Conservation (phyloP, 2,797 vertebrate genomes). For the Sciurus vulgaris region DNA sequence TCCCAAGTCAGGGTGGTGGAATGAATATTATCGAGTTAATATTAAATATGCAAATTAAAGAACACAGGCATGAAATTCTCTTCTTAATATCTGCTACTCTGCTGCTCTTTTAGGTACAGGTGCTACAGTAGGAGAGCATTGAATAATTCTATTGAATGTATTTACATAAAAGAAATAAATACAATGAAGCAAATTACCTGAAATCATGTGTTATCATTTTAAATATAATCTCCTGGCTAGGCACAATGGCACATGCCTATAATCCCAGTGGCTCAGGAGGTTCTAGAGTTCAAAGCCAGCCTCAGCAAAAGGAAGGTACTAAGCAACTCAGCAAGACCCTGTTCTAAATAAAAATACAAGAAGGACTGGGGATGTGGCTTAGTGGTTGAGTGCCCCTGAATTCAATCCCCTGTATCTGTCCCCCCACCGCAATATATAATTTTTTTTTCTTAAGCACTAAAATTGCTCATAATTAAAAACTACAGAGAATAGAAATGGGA, state of each 20-base stretch:
- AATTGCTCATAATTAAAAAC: background rate
- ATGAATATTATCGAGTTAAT: background rate
- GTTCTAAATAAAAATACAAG: no score
- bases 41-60: background rate
- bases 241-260: no score
- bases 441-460: background rate
- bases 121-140: background rate
- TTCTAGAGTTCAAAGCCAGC: no score
- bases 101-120: background rate
- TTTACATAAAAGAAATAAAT: conserved; percentile 38
- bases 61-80: background rate
- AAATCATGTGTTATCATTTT: background rate
- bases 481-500: no score
- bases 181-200: background rate
- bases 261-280: no score
- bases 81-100: background rate
- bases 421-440: no score
- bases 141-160: background rate
- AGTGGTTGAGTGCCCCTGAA: no score
- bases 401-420: no score
- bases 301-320: no score
- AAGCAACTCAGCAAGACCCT: no score
- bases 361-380: no score
- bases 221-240: background rate
- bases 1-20: background rate